Percentiles rank a stretch among this genome's conserved stretches.
These are phyloP conservation scores for Leucophenga montana DNA, from an alignment of 2,888 invertebrate species.

Conservation along the genomic window DNA sequence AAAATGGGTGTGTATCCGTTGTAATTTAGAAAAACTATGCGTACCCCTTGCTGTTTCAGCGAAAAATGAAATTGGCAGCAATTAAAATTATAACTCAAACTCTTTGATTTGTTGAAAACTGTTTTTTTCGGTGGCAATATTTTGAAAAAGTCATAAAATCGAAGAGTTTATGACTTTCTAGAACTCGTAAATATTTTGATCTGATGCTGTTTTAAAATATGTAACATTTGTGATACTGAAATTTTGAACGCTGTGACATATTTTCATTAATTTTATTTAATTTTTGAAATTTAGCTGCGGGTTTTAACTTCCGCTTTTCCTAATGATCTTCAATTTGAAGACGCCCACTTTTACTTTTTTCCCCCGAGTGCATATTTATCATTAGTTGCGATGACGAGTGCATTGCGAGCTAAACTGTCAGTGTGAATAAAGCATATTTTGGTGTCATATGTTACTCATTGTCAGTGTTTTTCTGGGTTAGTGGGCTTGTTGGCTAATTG, in stretches of 20 bases:
- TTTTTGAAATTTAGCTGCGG: conserved; percentile 16
- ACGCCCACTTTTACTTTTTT: conserved; percentile 18
- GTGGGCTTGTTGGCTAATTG: conserved; percentile 49
- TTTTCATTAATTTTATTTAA: conserved; percentile 21
- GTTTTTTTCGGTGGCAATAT: conserved; percentile 25
- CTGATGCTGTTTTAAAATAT: neutral
- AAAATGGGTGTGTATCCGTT: conserved; percentile 44
- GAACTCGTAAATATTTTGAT: conserved; percentile 62
- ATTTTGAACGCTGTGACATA: conserved; percentile 9
- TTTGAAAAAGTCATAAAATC: conserved; percentile 51
- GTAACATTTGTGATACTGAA: too few species aligned
- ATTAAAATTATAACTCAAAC: conserved; percentile 48
- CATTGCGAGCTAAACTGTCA: neutral
- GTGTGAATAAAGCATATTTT: neutral
- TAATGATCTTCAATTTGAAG: neutral
- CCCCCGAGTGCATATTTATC: neutral
- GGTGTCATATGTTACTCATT: neutral
- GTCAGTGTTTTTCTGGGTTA: conserved; percentile 1
- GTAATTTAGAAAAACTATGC: neutral
- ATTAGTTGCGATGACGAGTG: neutral
- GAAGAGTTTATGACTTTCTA: conserved; percentile 48
- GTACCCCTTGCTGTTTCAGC: conserved; percentile 46
- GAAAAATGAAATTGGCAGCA: conserved; percentile 59
- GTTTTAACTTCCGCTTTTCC: neutral
- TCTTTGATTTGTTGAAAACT: conserved; percentile 13